phyloP scores from a whole-genome alignment of 2,888 invertebrate species.

The Acronicta alni region DNA sequence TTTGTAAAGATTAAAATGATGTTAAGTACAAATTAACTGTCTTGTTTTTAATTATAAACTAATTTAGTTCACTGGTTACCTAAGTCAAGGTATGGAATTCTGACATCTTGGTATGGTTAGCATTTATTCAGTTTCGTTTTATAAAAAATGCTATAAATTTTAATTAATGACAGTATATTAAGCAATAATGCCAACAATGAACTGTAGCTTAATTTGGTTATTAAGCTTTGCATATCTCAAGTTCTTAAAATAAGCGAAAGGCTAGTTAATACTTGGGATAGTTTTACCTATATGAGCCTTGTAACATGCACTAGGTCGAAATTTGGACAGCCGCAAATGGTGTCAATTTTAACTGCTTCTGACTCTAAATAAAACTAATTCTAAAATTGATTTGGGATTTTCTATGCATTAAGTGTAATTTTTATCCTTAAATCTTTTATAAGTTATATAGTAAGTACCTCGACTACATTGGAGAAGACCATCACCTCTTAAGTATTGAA shows the following conservation, averaged over 20 bases:
- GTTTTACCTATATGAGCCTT: no score
- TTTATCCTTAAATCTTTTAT: no score
- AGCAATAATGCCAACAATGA: neutral
- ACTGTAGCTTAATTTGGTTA: neutral
- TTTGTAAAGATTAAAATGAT: neutral
- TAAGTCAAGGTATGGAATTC: slow-evolving; percentile 11
- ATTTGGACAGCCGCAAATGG: no score
- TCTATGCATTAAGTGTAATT: no score
- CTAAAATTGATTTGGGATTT: no score
- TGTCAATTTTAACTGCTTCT: no score
- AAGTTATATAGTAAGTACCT: no score
- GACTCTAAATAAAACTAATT: no score
- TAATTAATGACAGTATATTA: slow-evolving; percentile 9
- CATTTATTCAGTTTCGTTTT: neutral
- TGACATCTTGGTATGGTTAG: neutral
- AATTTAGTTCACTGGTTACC: slow-evolving; percentile 11
- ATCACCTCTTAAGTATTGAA: no score
- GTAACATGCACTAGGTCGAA: no score
- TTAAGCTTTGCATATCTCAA: neutral
- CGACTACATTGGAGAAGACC: no score
- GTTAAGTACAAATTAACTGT: neutral
- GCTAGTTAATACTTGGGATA: no score
- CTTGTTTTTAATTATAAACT: slow-evolving; percentile 2
- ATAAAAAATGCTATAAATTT: neutral
- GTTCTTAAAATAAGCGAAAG: neutral